phyloP scores from a whole-genome alignment of 2,797 vertebrate genomes.

The Momotus momota region DNA sequence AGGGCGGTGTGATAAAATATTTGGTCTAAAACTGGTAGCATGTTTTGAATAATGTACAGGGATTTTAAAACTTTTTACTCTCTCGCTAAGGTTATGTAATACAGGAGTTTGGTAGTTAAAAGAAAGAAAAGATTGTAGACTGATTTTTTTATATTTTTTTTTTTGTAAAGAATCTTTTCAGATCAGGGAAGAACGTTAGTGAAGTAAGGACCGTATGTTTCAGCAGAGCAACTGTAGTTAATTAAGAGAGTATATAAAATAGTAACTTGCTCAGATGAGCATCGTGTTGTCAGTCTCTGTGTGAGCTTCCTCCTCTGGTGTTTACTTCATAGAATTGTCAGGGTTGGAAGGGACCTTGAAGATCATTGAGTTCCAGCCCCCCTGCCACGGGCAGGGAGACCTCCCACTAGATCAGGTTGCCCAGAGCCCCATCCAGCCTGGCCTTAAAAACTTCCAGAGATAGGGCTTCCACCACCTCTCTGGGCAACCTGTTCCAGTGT shows the following conservation, averaged over 20 bases:
- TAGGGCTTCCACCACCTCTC: too few species aligned
- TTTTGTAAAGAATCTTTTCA: background rate
- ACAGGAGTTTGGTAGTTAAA: background rate
- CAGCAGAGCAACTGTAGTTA: background rate
- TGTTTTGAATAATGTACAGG: background rate
- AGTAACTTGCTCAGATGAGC: background rate
- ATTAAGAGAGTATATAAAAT: background rate
- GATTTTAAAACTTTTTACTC: background rate
- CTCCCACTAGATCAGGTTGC: too few species aligned
- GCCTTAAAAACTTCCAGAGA: too few species aligned
- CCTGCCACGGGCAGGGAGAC: too few species aligned
- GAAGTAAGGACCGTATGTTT: background rate
- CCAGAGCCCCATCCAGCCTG: too few species aligned
- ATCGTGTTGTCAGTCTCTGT: background rate
- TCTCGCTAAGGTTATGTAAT: background rate
- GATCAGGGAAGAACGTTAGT: background rate
- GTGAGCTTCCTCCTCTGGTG: background rate
- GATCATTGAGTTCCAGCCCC: too few species aligned
- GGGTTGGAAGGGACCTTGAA: too few species aligned
- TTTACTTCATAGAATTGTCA: background rate
- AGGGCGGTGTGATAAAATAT: background rate
- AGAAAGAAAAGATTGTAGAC: accelerated
- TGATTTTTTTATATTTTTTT: background rate
- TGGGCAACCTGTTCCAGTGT: too few species aligned
- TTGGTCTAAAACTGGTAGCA: background rate